Evolutionary conservation across 1,140 invertebrate genomes (phyloP).

Genomic region (Amyelois transitella): DNA sequence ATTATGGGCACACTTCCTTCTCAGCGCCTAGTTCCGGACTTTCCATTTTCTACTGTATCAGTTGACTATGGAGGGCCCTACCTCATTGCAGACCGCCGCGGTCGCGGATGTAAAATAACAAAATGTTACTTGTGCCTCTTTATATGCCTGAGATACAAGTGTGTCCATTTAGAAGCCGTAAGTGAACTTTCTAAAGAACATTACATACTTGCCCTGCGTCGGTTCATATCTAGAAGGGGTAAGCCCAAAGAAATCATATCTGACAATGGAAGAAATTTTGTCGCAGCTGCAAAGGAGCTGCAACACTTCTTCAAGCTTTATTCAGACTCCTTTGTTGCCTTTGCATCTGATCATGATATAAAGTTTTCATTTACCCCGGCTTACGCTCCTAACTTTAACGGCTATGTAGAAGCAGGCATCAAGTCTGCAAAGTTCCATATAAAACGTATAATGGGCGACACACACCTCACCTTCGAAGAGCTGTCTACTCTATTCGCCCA

Average conservation of each 20-base stretch:
- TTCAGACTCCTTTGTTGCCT: too few relatives aligned
- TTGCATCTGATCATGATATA: too few relatives aligned
- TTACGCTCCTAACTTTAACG: background rate
- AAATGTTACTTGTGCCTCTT: conserved; percentile 6
- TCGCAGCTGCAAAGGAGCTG: too few relatives aligned
- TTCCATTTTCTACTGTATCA: background rate
- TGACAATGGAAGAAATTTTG: too few relatives aligned
- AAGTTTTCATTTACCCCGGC: background rate
- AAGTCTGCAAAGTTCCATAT: background rate
- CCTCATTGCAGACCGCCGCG: background rate
- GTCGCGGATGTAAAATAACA: conserved; percentile 1
- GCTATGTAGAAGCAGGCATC: background rate
- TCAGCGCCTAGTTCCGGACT: background rate
- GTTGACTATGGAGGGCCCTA: background rate
- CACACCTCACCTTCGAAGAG: background rate
- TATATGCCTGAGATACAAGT: background rate
- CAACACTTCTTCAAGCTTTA: too few relatives aligned
- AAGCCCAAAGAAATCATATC: background rate
- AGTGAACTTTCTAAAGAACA: conserved; percentile 6
- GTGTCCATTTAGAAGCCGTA: conserved; percentile 2
- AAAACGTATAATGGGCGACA: background rate
- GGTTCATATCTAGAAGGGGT: too few relatives aligned
- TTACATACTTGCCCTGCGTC: too few relatives aligned
- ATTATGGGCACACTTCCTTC: conserved; percentile 1
- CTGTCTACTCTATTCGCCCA: too few relatives aligned